A percentile compares a stretch with the other conserved stretches of the same genome.
These are phyloP conservation scores for Xenentodon cancila DNA, from an alignment of 2,797 vertebrate species.

Conservation along the genomic window DNA sequence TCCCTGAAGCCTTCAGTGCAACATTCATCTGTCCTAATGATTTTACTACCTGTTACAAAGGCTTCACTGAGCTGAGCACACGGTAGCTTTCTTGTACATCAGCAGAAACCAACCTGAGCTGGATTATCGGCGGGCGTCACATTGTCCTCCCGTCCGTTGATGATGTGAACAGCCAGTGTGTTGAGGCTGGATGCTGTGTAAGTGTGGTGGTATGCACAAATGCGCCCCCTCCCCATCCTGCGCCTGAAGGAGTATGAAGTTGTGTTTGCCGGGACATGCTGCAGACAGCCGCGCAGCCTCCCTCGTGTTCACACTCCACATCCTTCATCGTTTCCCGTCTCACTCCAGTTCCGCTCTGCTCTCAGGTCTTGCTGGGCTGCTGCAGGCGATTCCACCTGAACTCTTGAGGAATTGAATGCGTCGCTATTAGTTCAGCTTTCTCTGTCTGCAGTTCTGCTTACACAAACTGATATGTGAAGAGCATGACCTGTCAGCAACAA, in stretches of 20 bases:
- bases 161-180: no score
- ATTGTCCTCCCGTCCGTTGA: no score
- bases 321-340: conserved; percentile 78
- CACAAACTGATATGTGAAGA: conserved; percentile 38
- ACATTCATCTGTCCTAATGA: no score
- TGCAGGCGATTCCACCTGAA: conserved; percentile 81
- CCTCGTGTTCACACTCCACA: conserved; percentile 58
- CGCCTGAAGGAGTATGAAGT: conserved; percentile 68
- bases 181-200: no score
- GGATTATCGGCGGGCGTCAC: no score
- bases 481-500: conserved; percentile 45
- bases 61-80: no score
- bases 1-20: no score
- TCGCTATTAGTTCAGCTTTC: conserved; percentile 38
- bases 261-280: conserved; percentile 90
- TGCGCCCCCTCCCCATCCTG: conserved; percentile 13
- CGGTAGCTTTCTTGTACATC: no score
- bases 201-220: conserved; percentile 72
- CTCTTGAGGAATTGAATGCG: conserved; percentile 85
- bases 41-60: no score
- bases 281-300: conserved; percentile 73
- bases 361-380: conserved; percentile 64
- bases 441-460: no score
- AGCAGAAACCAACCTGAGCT: no score
- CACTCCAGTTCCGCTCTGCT: conserved; percentile 25